These are phyloP conservation scores for Petrocephalus zakoni DNA, from an alignment of 2,113 vertebrate genomes.

Conservation along the genomic window DNA sequence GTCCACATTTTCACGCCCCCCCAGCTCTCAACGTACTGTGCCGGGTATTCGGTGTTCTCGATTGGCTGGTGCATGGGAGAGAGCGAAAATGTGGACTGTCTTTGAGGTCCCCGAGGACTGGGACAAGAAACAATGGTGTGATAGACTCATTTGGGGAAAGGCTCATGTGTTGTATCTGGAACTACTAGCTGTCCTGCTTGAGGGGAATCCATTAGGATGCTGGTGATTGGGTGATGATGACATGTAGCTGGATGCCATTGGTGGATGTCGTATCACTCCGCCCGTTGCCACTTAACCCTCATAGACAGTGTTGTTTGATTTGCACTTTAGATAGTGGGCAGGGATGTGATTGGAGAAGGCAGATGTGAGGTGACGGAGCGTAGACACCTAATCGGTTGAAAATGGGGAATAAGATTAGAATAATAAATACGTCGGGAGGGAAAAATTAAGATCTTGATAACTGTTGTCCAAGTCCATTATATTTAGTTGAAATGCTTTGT, in stretches of 20 bases:
- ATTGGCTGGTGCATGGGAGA: not conserved
- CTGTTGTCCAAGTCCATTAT: not conserved
- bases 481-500: not conserved
- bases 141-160: not conserved
- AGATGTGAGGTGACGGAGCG: not conserved
- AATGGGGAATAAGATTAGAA: not conserved
- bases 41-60: not conserved
- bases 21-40: not conserved
- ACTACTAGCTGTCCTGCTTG: not conserved
- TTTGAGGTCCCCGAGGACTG: not conserved
- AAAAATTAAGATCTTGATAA: not conserved
- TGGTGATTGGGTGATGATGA: not conserved
- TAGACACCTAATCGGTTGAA: not conserved
- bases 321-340: not conserved
- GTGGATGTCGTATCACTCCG: not conserved
- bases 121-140: not conserved
- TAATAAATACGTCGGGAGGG: not conserved
- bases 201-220: not conserved
- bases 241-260: not conserved
- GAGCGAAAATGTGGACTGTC: not conserved
- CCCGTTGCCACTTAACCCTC: not conserved
- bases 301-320: not conserved
- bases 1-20: not conserved
- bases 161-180: not conserved
- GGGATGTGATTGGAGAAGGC: not conserved